phyloP scores from a whole-genome alignment of 2,888 invertebrate genomes.

The Nowickia ferox region DNA sequence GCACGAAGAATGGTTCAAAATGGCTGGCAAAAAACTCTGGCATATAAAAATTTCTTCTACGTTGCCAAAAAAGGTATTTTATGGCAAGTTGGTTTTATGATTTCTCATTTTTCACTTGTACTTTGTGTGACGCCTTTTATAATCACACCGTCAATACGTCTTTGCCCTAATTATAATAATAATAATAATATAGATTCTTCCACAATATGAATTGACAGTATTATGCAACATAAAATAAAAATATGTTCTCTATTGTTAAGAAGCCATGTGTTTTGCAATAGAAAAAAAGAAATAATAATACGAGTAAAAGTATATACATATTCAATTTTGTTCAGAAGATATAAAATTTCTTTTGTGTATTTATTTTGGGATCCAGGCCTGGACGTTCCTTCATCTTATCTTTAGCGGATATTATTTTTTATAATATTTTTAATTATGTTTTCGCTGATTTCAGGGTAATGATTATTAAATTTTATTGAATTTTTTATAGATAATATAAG shows the following conservation, averaged over 20 bases:
- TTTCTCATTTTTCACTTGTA: not conserved
- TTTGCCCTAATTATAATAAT: not conserved
- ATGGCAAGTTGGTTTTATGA: too few species aligned
- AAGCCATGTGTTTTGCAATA: not conserved
- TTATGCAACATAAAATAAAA: not conserved
- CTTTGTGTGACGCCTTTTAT: not conserved
- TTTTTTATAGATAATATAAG: not conserved
- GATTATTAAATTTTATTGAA: conserved; percentile 1
- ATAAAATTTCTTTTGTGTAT: conserved; percentile 3
- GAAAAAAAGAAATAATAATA: not conserved
- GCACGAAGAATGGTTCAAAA: too few species aligned
- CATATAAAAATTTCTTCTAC: too few species aligned
- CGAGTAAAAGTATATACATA: too few species aligned
- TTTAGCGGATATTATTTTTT: not conserved
- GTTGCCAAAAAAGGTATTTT: too few species aligned
- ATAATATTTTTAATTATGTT: not conserved
- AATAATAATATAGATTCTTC: too few species aligned
- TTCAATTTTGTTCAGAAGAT: not conserved
- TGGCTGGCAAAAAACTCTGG: too few species aligned
- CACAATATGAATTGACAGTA: not conserved
- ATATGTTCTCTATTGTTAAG: conserved; percentile 6
- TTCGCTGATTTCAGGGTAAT: not conserved
- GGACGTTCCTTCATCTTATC: not conserved
- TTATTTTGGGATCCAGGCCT: not conserved
- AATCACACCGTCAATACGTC: not conserved